Base-by-base conservation (phyloP, 2,797 vertebrate species). In the Argyrosomus regius region DNA sequence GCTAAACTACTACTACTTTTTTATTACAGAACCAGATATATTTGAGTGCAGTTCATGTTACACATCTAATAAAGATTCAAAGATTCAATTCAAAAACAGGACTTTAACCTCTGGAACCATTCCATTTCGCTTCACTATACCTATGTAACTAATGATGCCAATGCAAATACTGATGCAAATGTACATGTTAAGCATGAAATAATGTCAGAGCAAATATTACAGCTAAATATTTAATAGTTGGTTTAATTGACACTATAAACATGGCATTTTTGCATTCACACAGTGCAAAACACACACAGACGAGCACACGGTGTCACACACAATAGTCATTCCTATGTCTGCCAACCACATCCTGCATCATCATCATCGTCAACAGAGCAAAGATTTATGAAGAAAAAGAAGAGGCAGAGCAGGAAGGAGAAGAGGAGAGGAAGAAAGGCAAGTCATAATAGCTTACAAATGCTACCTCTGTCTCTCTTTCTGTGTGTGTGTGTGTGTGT, bases 381-480 rank as follows among this genome's bases (percentile, higher is more conserved):
- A 73, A 57, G 6, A 43, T 48, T 63, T 68, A 45, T 56, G 28
- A 41, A 70, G 45, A 54, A 26, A 71, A 22, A 68, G 31, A 84
- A 43, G 64, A 68, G 9, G 1, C 57, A 69, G 66, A 58, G 72
- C 39, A 75, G 68, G 18, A 65, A 56, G 58, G 48, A 16, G 39
- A 39, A 45, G 28, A 64, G 58, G 73, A 80, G 43, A 60, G 61
- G 77, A 83, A 67, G 46, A 78, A 79, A 82, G 75, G 62, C 2
- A 9, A 59, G 62, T 56, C 24, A 41, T 93, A 93, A 92, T 93
- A 60, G 90, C 75, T 93, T 64, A 84, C 92, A 94, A 93, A 94
- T 94, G 93, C 91, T 78, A 28, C 63, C 65, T 48, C 82, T 61
- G 64, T 67, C 22, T 76, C 43, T 20, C 17, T 48, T 3, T 18